phyloP scores from a whole-genome alignment of 2,113 vertebrate genomes.

The Cyanistes caeruleus region DNA sequence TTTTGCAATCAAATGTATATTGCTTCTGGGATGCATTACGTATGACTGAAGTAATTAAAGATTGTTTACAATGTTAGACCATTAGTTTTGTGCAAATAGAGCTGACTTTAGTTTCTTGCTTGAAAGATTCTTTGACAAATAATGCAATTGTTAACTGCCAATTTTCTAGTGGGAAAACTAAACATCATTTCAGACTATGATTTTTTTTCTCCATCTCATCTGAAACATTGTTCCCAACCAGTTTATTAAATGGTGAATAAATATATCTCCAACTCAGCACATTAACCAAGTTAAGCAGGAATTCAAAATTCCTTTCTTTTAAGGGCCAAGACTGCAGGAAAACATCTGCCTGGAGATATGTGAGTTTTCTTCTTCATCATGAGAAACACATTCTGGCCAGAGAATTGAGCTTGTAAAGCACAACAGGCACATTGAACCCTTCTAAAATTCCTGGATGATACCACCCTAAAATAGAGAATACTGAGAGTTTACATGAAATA shows the following conservation, averaged over 20 bases:
- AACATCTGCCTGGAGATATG: neutral
- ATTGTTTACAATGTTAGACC: neutral
- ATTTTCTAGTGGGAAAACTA: conserved; percentile 8
- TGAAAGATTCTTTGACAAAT: neutral
- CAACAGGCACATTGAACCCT: neutral
- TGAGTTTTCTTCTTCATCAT: neutral
- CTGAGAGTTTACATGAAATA: neutral
- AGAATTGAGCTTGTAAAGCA: neutral
- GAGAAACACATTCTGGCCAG: neutral
- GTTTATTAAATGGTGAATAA: neutral
- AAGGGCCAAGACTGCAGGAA: neutral
- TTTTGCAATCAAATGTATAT: neutral
- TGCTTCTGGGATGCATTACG: neutral
- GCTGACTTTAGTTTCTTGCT: neutral
- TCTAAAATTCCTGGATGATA: neutral
- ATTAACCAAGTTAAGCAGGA: neutral
- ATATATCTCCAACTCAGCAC: neutral
- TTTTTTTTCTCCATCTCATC: neutral
- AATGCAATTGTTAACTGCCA: neutral
- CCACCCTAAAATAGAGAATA: neutral
- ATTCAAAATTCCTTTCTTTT: neutral
- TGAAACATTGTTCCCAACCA: neutral
- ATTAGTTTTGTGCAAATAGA: neutral
- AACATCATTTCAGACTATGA: neutral
- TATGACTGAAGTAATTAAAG: neutral